Evolutionary conservation across 2,888 invertebrate genomes (phyloP), one percentile per base, ranked within the genome.

Genomic region (Cantharis rustica): DNA sequence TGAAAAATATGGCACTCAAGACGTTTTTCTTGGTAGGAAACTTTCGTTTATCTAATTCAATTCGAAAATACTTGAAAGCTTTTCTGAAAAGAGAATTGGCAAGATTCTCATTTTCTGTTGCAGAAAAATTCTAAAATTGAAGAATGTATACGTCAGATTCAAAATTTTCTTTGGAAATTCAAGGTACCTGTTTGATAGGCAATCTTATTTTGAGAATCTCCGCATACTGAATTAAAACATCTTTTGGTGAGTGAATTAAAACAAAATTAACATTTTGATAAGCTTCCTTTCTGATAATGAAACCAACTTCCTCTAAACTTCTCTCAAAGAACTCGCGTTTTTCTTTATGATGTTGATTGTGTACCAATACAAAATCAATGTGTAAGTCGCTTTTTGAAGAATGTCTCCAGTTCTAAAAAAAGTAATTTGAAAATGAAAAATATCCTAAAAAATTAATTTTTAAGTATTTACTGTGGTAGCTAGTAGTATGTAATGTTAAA

Each of bases 121-220:
- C 73, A 17, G 69, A 74, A 77, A 5, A n/a, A n/a, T 84, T 82
- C 85, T 86, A 75, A 80, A 75, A 71, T 27, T 10, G 3, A 13
- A 13, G 61, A 31, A 63, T 23, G 5, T 9, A 1, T 23, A 66
- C 16, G 26, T 47, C 11, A 16, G 3, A 2, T 9, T 2, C 7
- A 47, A 47, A n/a, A 7, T 7, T 47, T 47, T n/a, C 13, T n/a
- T 47, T 1, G n/a, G n/a, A 47, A 47, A 47, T n/a, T 0, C 5
- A n/a, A 81, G 87, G 85, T 86, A 93, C 93, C 89, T 91, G 89
- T 88, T 92, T 94, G 87, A 95, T 93, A 63, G 95, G 95, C 91
- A 95, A 90, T 85, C 93, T 91, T 47, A 95, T 89, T 86, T 95
- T 94, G 82, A 95, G 90, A 79, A 95, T 92, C 87, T 95, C 95